Evolutionary conservation across 2,113 vertebrate species (phyloP), one percentile per base, ranked within the genome.

Genomic region (Pomatostomus ruficeps): DNA sequence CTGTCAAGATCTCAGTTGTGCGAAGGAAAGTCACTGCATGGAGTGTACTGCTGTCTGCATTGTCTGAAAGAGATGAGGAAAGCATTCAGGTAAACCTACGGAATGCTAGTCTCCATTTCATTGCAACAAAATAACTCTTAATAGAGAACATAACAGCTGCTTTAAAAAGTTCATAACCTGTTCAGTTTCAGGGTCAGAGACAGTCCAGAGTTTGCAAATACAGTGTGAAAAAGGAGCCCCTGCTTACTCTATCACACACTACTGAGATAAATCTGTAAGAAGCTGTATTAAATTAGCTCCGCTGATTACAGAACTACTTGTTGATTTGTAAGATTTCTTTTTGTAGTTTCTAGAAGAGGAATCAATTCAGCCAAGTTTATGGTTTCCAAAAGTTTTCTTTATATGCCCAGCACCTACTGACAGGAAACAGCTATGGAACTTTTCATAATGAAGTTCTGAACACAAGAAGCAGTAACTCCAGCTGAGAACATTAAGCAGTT

Each of bases 41-140:
- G 74, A 99, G 99, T 0, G 99, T 99, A 96, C 99, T 99, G 97
- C 99, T 99, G 87, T 99, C 99, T 58, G 99, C 99, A 38, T 99
- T 99, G 55, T 99, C 99, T 99, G 88, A 17, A 94, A 96, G 45
- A 95, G 80, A 91, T 38, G 2, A 94, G 29, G 31, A 96, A 62
- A 77, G 40, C 51, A 33, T 36, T 62, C 38, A 58, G 67, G 40
- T 58, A 57, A 83, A 58, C 42, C 21, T 43, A 13, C 1, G 8
- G 38, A 80, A 88, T 31, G 13, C 38, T 25, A 28, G 12, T 65
- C 31, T 68, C 33, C 10, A 22, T n/a, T 55, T 51, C 63, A 59
- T 57, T 52, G 42, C 2, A 5, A n/a, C 5, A 67, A 87, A 89
- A 10, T 29, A 81, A 40, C 22, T 78, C 40, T n/a, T 31, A 67